Evolutionary conservation across 92 coral and sea anemone genomes (phyloP), one percentile per base, ranked within the genome.

Genomic region (Paragorgia papillata): DNA sequence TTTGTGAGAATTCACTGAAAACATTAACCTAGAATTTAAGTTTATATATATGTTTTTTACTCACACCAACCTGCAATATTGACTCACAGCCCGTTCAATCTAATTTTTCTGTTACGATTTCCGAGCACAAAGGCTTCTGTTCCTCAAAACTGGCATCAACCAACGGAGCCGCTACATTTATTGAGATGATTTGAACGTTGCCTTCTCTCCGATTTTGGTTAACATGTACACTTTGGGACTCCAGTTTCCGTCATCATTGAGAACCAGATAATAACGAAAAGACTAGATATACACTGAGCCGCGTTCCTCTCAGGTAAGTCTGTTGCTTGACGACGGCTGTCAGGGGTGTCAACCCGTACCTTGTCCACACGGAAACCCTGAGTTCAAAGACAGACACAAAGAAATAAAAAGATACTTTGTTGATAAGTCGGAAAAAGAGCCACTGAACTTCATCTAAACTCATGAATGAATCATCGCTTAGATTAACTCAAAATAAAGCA

Each of bases 321-420:
- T n/a, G n/a, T n/a, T n/a, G n/a, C n/a, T n/a, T n/a, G n/a, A n/a
- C n/a, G n/a, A n/a, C n/a, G n/a, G n/a, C n/a, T n/a, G n/a, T n/a
- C 53, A 46, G 15, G 53, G 53, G 15, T n/a, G 53, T 46, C 43
- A 37, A 12, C 10, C 43, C 2, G 53, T 2, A n/a, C 12, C 53
- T 46, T 15, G 53, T 46, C 15, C 14, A 7, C 2, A 46, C 53
- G n/a, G 9, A 46, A 7, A 2, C 53, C 12, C 53, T 46, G n/a
- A 46, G 53, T 15, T 46, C 14, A 46, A 46, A 46, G 53, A 46
- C 17, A 7, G 15, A 46, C 43, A 46, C 15, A 46, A 46, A 46
- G 53, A 46, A 46, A 46, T 46, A 46, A 46, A 46, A 46, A 46
- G 53, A 46, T 46, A 46, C 53, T 46, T 46, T 46, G 53, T 46